A percentile compares a stretch with the other conserved stretches of the same genome.
Evolutionary conservation across 1,140 invertebrate species (phyloP).

Genomic region (Limonius californicus): DNA sequence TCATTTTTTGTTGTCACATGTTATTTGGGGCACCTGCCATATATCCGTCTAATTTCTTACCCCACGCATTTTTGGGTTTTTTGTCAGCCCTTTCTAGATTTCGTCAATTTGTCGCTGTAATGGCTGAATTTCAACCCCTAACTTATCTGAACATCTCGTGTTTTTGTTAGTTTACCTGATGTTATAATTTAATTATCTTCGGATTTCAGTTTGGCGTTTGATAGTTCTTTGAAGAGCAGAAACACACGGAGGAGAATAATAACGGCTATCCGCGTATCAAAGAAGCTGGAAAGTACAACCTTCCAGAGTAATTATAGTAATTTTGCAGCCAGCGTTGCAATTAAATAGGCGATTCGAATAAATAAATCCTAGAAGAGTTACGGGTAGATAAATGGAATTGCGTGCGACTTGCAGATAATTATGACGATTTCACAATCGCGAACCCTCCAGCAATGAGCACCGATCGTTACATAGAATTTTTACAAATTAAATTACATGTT

Average conservation of each 20-base stretch:
- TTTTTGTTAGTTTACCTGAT: background rate
- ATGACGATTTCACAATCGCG: constrained; percentile 18
- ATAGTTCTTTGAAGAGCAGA: too few relatives aligned
- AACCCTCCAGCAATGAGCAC: constrained; percentile 15
- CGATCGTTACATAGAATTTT: background rate
- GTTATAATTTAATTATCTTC: constrained; percentile 1
- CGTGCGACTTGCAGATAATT: constrained; percentile 17
- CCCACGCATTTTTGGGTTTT: constrained; percentile 18
- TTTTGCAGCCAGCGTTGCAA: constrained; percentile 4
- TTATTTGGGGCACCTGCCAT: constrained; percentile 19
- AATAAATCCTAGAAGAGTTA: constrained; percentile 17
- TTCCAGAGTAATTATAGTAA: constrained; percentile 15
- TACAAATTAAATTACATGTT: constrained; percentile 8
- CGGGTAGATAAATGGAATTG: constrained; percentile 21
- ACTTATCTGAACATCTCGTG: background rate
- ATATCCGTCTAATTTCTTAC: constrained; percentile 9
- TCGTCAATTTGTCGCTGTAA: constrained; percentile 23
- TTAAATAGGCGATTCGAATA: constrained; percentile 16
- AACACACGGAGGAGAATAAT: constrained; percentile 13
- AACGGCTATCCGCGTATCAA: constrained; percentile 17
- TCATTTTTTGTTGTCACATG: constrained; percentile 20
- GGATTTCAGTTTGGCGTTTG: too few relatives aligned
- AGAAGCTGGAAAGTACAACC: constrained; percentile 10
- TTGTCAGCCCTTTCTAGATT: constrained; percentile 16
- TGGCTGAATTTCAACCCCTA: constrained; percentile 20